Conservation (phyloP, 2,888 invertebrate species). For the Tipula vernalis region DNA sequence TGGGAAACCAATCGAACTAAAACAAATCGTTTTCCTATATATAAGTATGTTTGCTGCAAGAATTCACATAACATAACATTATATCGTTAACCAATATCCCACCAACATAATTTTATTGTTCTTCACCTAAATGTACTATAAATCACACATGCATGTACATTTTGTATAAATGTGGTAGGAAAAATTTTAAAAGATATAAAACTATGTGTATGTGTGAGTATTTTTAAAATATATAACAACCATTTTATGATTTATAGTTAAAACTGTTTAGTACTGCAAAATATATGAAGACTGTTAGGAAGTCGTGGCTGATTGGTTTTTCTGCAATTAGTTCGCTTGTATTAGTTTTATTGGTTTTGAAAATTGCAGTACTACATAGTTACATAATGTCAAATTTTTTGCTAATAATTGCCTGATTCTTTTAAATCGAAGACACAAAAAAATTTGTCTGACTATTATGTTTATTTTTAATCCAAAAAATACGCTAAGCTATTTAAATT, state of each 20-base stretch:
- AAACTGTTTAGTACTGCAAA: not conserved
- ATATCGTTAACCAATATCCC: not conserved
- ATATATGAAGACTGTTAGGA: not conserved
- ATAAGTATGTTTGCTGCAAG: not conserved
- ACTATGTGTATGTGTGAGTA: not conserved
- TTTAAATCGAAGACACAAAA: too few species aligned
- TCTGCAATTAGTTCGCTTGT: not conserved
- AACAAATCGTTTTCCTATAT: not conserved
- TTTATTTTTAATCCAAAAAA: too few species aligned
- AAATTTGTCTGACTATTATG: too few species aligned
- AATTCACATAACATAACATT: not conserved
- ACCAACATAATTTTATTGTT: not conserved
- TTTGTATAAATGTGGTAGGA: not conserved
- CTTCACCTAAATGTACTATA: not conserved
- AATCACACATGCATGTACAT: not conserved
- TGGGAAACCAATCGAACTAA: not conserved
- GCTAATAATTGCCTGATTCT: too few species aligned
- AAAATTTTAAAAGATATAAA: not conserved
- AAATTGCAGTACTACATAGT: not conserved
- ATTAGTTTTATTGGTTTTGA: not conserved
- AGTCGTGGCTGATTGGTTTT: not conserved
- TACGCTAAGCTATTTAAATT: too few species aligned
- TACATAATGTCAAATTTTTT: too few species aligned
- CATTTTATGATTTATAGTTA: not conserved
- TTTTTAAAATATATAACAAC: not conserved